Conservation (phyloP, 2,888 invertebrate species). For the Eupithecia abbreviata region DNA sequence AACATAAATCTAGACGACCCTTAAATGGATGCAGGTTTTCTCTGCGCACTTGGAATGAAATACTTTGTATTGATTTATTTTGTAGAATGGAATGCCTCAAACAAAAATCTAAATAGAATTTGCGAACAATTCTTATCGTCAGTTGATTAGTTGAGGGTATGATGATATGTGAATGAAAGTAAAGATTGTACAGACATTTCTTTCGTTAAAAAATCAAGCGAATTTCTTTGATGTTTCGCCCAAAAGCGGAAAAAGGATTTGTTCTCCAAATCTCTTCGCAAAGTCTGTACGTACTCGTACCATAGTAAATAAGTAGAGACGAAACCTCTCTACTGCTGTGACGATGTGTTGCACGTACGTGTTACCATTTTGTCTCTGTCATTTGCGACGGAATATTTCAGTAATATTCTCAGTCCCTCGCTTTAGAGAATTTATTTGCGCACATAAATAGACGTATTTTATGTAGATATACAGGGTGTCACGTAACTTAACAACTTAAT, state of each 20-base stretch:
- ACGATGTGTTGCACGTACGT: not conserved
- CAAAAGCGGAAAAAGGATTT: not conserved
- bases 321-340: not conserved
- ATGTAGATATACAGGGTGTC: not conserved
- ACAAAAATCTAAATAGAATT: not conserved
- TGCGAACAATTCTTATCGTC: not conserved
- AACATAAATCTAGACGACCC: too few relatives aligned
- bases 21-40: too few relatives aligned
- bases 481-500: too few relatives aligned
- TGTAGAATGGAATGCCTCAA: too few relatives aligned
- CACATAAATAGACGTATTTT: not conserved
- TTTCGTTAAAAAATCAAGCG: not conserved
- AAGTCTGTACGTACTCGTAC: not conserved
- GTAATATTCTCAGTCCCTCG: not conserved
- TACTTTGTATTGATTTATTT: not conserved
- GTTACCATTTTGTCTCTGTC: slow-evolving; percentile 1
- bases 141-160: not conserved
- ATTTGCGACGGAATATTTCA: slow-evolving; percentile 7
- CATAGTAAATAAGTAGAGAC: not conserved
- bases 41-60: too few relatives aligned
- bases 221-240: not conserved
- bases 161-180: too few relatives aligned
- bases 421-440: not conserved
- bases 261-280: not conserved
- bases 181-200: not conserved